Evolutionary conservation across 2,888 invertebrate species (phyloP).

Genomic region (Iselma pallidipennis): DNA sequence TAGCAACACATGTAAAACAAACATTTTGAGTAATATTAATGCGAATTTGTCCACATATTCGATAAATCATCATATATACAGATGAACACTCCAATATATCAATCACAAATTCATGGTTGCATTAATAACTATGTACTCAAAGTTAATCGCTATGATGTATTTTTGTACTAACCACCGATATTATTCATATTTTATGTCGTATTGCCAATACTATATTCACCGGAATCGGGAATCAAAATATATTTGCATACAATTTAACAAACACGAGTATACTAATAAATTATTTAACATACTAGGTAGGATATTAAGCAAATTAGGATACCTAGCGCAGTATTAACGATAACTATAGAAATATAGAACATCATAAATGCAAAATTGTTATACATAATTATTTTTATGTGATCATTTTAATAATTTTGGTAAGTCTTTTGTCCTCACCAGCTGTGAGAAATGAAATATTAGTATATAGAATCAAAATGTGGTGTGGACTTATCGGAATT

Average conservation of each 20-base stretch:
- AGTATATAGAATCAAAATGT: too few species aligned
- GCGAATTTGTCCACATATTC: conserved; percentile 27
- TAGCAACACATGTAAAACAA: conserved; percentile 25
- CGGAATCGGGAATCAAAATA: conserved; percentile 10
- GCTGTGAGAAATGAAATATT: too few species aligned
- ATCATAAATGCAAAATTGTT: too few species aligned
- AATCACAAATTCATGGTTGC: conserved; percentile 27
- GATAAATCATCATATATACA: conserved; percentile 27
- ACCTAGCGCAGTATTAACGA: neutral
- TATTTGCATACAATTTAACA: conserved; percentile 21
- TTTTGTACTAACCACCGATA: conserved; percentile 23
- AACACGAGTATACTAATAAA: conserved; percentile 21
- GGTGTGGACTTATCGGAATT: too few species aligned
- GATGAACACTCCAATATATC: conserved; percentile 29
- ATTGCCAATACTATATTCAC: conserved; percentile 11
- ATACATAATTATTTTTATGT: too few species aligned
- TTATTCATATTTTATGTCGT: conserved; percentile 23
- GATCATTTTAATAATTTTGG: too few species aligned
- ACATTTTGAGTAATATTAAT: conserved; percentile 29
- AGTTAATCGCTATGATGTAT: conserved; percentile 27
- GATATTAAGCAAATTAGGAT: neutral
- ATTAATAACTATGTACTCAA: conserved; percentile 27
- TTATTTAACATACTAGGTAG: conserved; percentile 1
- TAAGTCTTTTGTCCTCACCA: too few species aligned
- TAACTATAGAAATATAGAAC: too few species aligned